These are phyloP conservation scores for Papilio polytes DNA, from an alignment of 1,140 invertebrate genomes.

Conservation along the genomic window DNA sequence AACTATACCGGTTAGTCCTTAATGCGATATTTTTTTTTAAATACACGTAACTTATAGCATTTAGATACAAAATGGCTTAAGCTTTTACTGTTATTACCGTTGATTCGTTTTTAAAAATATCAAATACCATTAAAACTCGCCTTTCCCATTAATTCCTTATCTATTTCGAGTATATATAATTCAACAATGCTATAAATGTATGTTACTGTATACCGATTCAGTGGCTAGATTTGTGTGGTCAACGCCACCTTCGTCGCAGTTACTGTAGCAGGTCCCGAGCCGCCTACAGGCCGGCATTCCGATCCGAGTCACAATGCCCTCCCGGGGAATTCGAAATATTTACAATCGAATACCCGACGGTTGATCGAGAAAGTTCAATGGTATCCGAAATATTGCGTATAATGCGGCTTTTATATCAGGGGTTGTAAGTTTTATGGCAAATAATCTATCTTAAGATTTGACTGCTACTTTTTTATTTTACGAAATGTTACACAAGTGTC, in stretches of 20 bases:
- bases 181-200: neutral
- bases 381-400: neutral
- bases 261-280: slow-evolving; percentile 15
- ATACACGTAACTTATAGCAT: no score
- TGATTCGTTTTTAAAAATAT: neutral
- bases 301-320: slow-evolving; percentile 29
- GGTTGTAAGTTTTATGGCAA: neutral
- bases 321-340: slow-evolving; percentile 33
- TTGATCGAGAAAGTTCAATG: slow-evolving; percentile 29
- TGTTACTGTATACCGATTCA: neutral
- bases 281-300: slow-evolving; percentile 37
- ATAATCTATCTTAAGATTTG: no score
- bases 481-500: no score
- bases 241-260: neutral
- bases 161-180: neutral
- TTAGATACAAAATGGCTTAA: no score
- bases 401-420: neutral
- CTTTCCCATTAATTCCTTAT: neutral
- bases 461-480: no score
- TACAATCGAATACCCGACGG: slow-evolving; percentile 29
- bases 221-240: slow-evolving; percentile 19
- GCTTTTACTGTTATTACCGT: no score
- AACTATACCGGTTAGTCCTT: no score
- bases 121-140: neutral
- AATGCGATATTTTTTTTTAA: no score